phyloP scores from a whole-genome alignment of 2,113 vertebrate species.

The Nibea coibor region DNA sequence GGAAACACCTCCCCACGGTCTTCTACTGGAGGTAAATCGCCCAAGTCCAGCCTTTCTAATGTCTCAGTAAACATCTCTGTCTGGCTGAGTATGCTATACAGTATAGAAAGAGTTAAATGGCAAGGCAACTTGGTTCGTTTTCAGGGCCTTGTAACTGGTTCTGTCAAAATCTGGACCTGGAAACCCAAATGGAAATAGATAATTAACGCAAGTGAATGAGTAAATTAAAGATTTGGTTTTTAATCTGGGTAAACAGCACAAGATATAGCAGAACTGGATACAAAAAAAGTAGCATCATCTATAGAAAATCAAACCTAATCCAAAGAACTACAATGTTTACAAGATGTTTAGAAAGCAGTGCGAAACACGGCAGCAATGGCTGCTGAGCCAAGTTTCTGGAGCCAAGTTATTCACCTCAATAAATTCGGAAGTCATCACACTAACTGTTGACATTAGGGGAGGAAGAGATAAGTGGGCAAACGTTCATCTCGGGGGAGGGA shows the following conservation, averaged over 20 bases:
- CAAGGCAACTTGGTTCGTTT: not conserved
- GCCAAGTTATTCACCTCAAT: constrained; percentile 8
- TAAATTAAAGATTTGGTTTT: not conserved
- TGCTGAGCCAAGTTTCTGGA: not conserved
- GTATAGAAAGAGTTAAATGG: constrained; percentile 32
- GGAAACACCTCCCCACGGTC: constrained; percentile 13
- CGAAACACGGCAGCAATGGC: not conserved
- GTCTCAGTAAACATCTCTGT: constrained; percentile 30
- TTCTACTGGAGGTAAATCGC: constrained; percentile 31
- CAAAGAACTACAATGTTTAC: not conserved
- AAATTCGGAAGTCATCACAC: not conserved
- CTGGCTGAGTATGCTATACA: constrained; percentile 22
- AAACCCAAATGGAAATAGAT: no score
- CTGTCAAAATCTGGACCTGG: no score
- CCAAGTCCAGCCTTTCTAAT: constrained; percentile 6
- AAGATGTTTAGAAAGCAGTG: not conserved
- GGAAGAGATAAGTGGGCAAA: not conserved
- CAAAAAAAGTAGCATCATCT: not conserved
- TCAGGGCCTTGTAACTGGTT: not conserved
- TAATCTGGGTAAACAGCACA: not conserved
- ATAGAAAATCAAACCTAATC: not conserved
- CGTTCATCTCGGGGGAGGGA: constrained; percentile 5
- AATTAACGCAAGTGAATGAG: not conserved
- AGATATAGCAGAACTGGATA: not conserved
- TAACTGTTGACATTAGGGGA: constrained; percentile 12